These are phyloP conservation scores for Syncerus caffer DNA, from an alignment of 2,797 vertebrate genomes.

Conservation along the genomic window DNA sequence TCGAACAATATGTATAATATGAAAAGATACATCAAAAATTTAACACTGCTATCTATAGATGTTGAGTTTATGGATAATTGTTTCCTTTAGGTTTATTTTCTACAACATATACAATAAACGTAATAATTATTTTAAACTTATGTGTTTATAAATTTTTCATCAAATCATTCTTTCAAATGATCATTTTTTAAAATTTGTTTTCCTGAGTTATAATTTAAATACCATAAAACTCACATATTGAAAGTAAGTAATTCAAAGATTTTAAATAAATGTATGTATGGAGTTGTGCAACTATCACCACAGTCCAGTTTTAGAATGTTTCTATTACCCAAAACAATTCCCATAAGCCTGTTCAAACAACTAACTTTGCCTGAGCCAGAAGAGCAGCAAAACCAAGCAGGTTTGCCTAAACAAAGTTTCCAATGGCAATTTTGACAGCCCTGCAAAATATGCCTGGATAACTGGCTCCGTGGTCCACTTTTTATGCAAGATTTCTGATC, in stretches of 20 bases:
- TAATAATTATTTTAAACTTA: background rate
- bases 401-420: background rate
- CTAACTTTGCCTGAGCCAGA: background rate
- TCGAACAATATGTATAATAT: background rate
- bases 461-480: background rate
- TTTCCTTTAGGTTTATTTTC: background rate
- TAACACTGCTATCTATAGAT: background rate
- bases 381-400: background rate
- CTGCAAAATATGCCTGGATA: background rate
- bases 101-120: background rate
- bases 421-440: background rate
- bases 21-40: background rate
- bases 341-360: background rate
- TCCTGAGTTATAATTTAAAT: background rate
- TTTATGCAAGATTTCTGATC: background rate
- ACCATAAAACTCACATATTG: background rate
- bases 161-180: background rate
- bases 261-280: background rate
- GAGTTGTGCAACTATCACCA: background rate
- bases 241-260: slow-evolving; percentile 1
- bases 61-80: background rate
- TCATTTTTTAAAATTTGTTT: background rate
- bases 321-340: background rate
- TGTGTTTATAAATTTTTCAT: background rate
- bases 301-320: background rate